Base-by-base conservation (phyloP, 2,888 invertebrate species). In the Synergus itoensis region DNA sequence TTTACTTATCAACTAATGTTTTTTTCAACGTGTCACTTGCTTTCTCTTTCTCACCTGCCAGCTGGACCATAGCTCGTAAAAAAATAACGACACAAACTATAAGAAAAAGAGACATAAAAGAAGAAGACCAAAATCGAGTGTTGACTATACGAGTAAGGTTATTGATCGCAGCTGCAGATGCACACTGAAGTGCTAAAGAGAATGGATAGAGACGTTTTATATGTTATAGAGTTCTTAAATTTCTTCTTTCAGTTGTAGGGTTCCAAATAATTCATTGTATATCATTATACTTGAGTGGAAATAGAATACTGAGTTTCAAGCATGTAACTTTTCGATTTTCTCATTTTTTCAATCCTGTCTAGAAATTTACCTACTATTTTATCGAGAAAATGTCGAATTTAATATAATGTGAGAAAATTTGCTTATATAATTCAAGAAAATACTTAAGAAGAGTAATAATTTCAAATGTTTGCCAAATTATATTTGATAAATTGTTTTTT, bases 41-140 rank as follows among this genome's bases (percentile, higher is more conserved):
- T 48, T 69, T 69, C 69, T 69, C 69, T 69, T 69, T 48, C 45
- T 48, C 73, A 73, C 73, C 73, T 73, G n/a, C 36, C 73, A 73
- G 73, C 53, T 73, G 73, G 53, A 53, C 73, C 53, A 53, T 9
- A 48, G 28, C n/a, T 36, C 48, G 11, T 73, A 73, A 73, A 48
- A 48, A 53, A 73, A 65, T 69, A 73, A 36, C n/a, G 9, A 48
- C 53, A 73, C 48, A 73, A 73, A 53, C n/a, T 36, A 48, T 48
- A 53, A 48, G 36, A 16, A 73, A 53, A 73, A 36, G 48, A 9
- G 14, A 28, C 48, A 36, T 53, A 36, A 73, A 73, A 53, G n/a
- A 73, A 11, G 11, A 21, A 45, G 12, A 14, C 9, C 16, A 73
- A 73, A 73, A 53, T 53, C 53, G 73, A 48, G 18, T 73, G 48